phyloP scores from a whole-genome alignment of 2,113 vertebrate genomes.

The Fregetta grallaria region DNA sequence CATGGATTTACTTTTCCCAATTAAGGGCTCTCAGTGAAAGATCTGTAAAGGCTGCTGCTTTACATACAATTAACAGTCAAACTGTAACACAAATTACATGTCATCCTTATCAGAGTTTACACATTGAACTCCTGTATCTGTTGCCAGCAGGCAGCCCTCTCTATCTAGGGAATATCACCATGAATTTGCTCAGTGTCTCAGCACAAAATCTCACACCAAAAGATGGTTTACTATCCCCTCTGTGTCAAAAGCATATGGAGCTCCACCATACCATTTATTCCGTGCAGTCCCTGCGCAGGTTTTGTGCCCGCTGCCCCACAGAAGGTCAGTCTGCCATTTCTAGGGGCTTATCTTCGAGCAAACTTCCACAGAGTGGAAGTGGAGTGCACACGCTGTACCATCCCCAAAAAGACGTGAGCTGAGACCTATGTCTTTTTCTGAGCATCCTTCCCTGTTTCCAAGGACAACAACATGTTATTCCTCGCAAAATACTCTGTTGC shows the following conservation, averaged over 20 bases:
- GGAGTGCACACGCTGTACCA: background rate
- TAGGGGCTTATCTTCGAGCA: background rate
- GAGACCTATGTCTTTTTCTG: background rate
- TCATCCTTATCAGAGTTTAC: constrained; percentile 80
- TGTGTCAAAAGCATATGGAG: background rate
- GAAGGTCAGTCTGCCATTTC: background rate
- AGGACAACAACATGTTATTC: background rate
- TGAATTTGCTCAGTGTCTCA: constrained; percentile 70
- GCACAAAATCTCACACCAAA: constrained; percentile 50
- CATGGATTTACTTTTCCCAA: constrained; percentile 36
- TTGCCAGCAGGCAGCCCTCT: constrained; percentile 73
- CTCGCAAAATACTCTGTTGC: background rate
- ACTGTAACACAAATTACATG: constrained; percentile 78
- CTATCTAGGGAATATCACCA: constrained; percentile 66
- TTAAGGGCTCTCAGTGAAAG: constrained; percentile 59
- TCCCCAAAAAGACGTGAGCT: background rate
- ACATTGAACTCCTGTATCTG: constrained; percentile 81
- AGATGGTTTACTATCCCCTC: background rate
- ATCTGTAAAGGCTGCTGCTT: constrained; percentile 65
- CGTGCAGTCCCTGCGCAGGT: background rate
- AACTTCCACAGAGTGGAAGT: background rate
- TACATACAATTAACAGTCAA: constrained; percentile 77
- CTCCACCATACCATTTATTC: background rate
- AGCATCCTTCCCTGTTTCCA: background rate
- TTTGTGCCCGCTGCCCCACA: background rate